These are phyloP conservation scores for Margaritifera margaritifera DNA, from an alignment of 2,888 invertebrate species.

Conservation along the genomic window DNA sequence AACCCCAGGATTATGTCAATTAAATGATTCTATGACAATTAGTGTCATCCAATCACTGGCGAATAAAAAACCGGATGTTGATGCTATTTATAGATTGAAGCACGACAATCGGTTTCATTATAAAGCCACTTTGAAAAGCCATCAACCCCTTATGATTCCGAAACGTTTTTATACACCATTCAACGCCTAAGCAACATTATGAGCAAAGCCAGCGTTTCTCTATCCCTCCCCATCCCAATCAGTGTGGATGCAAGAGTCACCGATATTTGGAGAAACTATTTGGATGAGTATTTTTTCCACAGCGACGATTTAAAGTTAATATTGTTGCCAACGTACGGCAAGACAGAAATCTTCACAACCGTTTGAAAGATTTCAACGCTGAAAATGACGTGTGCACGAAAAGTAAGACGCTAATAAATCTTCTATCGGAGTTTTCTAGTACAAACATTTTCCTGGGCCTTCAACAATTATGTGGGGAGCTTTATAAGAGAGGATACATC, in stretches of 20 bases:
- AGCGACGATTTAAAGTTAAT: constrained; percentile 1
- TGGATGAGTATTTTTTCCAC: constrained; percentile 19
- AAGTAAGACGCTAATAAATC: too few species aligned
- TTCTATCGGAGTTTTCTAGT: too few species aligned
- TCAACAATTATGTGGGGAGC: too few species aligned
- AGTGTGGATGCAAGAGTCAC: constrained; percentile 15
- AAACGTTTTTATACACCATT: constrained; percentile 12
- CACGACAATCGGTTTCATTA: constrained; percentile 15
- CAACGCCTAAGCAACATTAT: constrained; percentile 20
- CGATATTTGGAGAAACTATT: constrained; percentile 25
- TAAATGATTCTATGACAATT: neutral
- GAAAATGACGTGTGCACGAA: constrained; percentile 6
- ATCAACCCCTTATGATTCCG: constrained; percentile 6
- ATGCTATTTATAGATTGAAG: too few species aligned
- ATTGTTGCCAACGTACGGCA: constrained; percentile 16
- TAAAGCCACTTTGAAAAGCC: constrained; percentile 1
- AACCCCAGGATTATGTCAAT: too few species aligned
- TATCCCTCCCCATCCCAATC: constrained; percentile 12
- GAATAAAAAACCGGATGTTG: too few species aligned
- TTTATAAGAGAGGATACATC: too few species aligned
- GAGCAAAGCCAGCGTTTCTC: constrained; percentile 8
- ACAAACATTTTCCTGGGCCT: too few species aligned
- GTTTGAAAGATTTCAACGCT: constrained; percentile 2
- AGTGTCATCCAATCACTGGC: too few species aligned
- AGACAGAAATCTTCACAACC: constrained; percentile 16